Percentiles rank a stretch among this genome's conserved stretches.
Conservation (phyloP, 2,888 invertebrate species). For the Nephrotoma guestfalica region DNA sequence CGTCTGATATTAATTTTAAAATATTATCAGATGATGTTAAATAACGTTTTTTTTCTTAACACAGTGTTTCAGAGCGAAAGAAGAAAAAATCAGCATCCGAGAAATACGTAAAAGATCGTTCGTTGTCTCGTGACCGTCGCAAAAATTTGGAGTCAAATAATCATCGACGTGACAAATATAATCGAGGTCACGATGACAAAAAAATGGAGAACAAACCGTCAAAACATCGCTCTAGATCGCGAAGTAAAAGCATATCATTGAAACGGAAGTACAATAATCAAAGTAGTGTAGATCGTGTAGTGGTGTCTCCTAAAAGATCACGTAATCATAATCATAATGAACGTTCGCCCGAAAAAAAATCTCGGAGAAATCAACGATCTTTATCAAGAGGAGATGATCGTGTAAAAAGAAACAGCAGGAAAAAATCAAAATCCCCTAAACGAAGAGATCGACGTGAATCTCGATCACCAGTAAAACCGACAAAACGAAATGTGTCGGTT, state of each 20-base stretch:
- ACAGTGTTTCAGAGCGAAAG: neutral
- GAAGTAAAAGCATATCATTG: neutral
- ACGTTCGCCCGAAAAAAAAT: neutral
- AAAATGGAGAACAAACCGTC: neutral
- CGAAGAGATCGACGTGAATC: constrained; percentile 10
- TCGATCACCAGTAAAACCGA: constrained; percentile 10
- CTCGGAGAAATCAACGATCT: neutral
- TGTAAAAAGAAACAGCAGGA: constrained; percentile 4
- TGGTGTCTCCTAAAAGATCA: neutral
- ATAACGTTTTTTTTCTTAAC: neutral
- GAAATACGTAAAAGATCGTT: neutral
- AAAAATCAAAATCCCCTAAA: constrained; percentile 5
- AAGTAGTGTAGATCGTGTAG: neutral
- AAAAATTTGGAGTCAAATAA: neutral
- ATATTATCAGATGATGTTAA: neutral
- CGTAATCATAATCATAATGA: neutral
- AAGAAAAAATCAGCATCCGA: neutral
- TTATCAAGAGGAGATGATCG: neutral
- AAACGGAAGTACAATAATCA: neutral
- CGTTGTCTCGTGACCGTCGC: neutral
- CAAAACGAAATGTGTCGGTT: constrained; percentile 11
- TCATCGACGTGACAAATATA: neutral
- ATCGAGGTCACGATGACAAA: neutral
- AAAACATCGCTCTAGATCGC: neutral
- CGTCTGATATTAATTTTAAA: neutral